Evolutionary conservation across 2,113 vertebrate species (phyloP).

Genomic region (Bothrops jararaca): DNA sequence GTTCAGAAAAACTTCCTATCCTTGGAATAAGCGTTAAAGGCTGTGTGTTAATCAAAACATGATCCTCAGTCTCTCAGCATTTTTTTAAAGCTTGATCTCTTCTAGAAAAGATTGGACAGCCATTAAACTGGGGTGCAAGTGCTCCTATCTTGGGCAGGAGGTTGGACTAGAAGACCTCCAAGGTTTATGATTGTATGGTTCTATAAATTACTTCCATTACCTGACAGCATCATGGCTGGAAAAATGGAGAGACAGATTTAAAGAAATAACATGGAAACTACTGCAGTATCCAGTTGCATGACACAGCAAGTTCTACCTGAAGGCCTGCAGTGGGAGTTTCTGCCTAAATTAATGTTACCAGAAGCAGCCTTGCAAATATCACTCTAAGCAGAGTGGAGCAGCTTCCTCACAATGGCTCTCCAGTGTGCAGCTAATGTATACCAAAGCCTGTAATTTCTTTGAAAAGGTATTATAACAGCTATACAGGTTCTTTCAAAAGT

Average conservation of each 20-base stretch:
- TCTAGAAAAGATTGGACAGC: not conserved
- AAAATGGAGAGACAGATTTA: not conserved
- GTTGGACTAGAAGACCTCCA: not conserved
- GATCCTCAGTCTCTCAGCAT: not conserved
- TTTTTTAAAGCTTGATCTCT: not conserved
- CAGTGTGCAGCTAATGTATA: not conserved
- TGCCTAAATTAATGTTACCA: not conserved
- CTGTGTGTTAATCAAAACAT: not conserved
- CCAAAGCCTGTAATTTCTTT: not conserved
- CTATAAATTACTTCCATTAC: not conserved
- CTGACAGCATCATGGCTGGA: not conserved
- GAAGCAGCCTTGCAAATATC: not conserved
- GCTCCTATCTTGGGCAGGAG: not conserved
- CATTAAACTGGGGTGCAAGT: not conserved
- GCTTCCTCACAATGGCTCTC: not conserved
- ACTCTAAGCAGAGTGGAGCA: not conserved
- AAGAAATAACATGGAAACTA: not conserved
- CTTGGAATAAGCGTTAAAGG: not conserved
- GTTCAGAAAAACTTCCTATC: not conserved
- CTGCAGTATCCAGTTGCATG: not conserved
- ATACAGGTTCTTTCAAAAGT: not conserved
- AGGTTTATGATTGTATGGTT: not conserved
- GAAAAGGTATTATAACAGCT: not conserved
- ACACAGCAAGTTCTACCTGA: not conserved
- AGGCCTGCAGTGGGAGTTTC: not conserved